Base-by-base conservation (phyloP, 2,797 vertebrate genomes). In the Coracias cyanogaster region DNA sequence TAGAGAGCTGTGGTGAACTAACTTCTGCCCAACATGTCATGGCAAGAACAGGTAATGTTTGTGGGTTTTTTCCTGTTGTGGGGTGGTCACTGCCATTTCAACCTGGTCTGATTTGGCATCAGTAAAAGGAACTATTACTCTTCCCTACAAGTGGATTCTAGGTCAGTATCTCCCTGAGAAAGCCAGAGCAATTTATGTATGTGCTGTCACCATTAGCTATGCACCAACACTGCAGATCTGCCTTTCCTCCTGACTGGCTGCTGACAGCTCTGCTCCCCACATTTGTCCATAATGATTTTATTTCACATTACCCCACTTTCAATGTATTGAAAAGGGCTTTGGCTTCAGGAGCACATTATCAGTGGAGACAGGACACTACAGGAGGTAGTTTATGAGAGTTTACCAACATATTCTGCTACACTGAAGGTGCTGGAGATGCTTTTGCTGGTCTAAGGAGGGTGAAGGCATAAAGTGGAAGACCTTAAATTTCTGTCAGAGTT, bases 261-360 rank as follows among this genome's bases (percentile, higher is more conserved):
- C 33, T 54, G 71, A 81, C 52, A 82, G 31, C 22, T 64, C 57
- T 64, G n/a, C 82, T 91, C 52, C 35, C 61, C 73, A 4, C 24
- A 15, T 91, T 73, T 91, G 51, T 74, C 66, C 79, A 78, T 25
- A 83, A 74, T n/a, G 7, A 60, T 91, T 95, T 62, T 37, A 67
- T 52, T 94, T 69, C 61, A 45, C 33, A 39, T 76, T 86, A 82
- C 35, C 33, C 45, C 37, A 64, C 52, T 74, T 64, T 16, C 28
- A 71, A 26, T 28, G 33, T 39, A 71, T 2, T 81, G n/a, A 60
- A 74, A 91, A 77, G 21, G 48, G 9, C 24, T 87, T 60, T 65
- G 20, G 55, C 37, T 84, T 48, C 41, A 86, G 65, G 2, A 74
- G n/a, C 15, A 28, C 2, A 0, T 66, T 49, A 35, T n/a, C 49